Conservation (phyloP, 2,888 invertebrate species). For the Epistrophe eligans region DNA sequence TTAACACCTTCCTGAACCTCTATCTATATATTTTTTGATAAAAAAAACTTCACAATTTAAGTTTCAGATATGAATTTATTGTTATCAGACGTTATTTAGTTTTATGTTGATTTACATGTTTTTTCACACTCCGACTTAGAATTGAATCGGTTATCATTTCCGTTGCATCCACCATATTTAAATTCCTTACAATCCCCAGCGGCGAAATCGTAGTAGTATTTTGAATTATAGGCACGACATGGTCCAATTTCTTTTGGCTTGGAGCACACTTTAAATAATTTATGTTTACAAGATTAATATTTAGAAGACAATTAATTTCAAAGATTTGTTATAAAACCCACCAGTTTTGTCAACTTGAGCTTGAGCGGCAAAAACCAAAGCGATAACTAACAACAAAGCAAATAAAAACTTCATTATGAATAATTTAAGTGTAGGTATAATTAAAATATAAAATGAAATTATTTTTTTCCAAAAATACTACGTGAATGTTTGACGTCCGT, state of each 20-base stretch:
- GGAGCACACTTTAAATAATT: slow-evolving; percentile 73
- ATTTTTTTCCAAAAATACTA: too few relatives aligned
- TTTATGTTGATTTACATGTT: slow-evolving; percentile 63
- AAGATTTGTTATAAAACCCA: neutral
- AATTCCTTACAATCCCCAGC: slow-evolving; percentile 77
- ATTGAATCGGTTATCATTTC: slow-evolving; percentile 78
- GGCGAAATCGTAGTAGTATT: slow-evolving; percentile 75
- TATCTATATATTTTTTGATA: too few relatives aligned
- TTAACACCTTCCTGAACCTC: too few relatives aligned
- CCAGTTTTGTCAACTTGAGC: slow-evolving; percentile 60
- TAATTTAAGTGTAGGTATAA: too few relatives aligned
- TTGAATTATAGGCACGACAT: slow-evolving; percentile 75
- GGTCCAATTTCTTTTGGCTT: slow-evolving; percentile 77
- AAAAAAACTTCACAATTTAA: too few relatives aligned
- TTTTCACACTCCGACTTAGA: slow-evolving; percentile 77
- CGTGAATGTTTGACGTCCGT: too few relatives aligned
- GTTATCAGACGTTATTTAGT: neutral
- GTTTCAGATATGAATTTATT: too few relatives aligned
- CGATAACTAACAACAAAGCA: slow-evolving; percentile 71
- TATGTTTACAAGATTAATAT: too few relatives aligned
- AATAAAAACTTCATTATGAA: slow-evolving; percentile 69
- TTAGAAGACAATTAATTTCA: too few relatives aligned
- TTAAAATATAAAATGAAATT: too few relatives aligned
- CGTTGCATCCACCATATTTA: slow-evolving; percentile 78
- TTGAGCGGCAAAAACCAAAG: slow-evolving; percentile 60